phyloP scores from a whole-genome alignment of 2,888 invertebrate species.

The Furcula furcula region DNA sequence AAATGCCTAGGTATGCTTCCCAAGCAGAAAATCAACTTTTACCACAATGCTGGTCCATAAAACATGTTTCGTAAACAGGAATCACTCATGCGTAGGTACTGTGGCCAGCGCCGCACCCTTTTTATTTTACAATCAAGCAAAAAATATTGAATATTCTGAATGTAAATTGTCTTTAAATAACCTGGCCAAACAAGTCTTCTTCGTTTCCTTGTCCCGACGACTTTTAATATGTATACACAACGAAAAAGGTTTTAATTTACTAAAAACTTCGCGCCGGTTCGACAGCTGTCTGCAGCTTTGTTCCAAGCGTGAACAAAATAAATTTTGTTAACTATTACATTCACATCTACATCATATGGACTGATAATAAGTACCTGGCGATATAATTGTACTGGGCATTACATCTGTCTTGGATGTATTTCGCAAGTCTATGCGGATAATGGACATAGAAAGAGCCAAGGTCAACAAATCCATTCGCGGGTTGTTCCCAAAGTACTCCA shows the following conservation, averaged over 20 bases:
- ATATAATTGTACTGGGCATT: conserved; percentile 26
- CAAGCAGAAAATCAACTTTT: conserved; percentile 74
- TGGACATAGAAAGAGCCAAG: conserved; percentile 36
- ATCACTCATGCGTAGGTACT: conserved; percentile 39
- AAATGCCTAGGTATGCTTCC: conserved; percentile 54
- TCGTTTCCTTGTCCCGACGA: conserved; percentile 10
- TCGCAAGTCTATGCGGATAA: conserved; percentile 34
- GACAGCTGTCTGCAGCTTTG: conserved; percentile 17
- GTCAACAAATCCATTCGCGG: too few relatives aligned
- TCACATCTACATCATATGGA: conserved; percentile 14
- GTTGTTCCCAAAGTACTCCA: too few relatives aligned
- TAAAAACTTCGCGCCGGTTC: conserved; percentile 4
- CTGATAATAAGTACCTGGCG: conserved; percentile 12
- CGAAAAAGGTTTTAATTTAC: conserved; percentile 3
- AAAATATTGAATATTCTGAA: conserved; percentile 22
- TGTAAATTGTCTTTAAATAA: conserved; percentile 25
- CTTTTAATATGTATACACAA: neutral
- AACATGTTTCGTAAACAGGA: conserved; percentile 75
- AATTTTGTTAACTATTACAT: conserved; percentile 15
- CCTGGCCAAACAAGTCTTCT: conserved; percentile 3
- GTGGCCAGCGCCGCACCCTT: conserved; percentile 29
- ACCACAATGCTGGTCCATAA: conserved; percentile 62
- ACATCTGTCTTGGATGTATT: conserved; percentile 20
- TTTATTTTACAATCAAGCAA: conserved; percentile 20
- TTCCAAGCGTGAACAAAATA: conserved; percentile 19